These are phyloP conservation scores for Bufo bufo DNA, from an alignment of 2,113 vertebrate genomes.

Conservation along the genomic window DNA sequence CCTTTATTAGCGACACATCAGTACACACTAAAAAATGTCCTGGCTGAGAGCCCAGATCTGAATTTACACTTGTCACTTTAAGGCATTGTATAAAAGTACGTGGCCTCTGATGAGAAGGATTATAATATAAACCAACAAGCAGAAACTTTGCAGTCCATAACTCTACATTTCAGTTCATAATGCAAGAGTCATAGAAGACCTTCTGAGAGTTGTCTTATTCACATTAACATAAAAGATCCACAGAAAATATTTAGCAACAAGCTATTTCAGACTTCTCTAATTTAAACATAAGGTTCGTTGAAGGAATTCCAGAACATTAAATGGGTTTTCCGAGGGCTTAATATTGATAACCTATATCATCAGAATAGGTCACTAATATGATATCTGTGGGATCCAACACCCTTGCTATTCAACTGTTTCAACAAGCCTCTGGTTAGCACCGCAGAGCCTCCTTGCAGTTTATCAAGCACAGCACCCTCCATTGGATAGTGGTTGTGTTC, in stretches of 20 bases:
- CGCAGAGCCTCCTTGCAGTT: too few species aligned
- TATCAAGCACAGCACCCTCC: too few species aligned
- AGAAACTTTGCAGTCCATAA: background rate
- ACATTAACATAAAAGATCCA: background rate
- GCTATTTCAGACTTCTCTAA: background rate
- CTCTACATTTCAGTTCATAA: background rate
- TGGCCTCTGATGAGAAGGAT: background rate
- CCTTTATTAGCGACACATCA: slow-evolving; percentile 9
- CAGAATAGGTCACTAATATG: too few species aligned
- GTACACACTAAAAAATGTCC: background rate
- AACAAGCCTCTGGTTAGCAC: too few species aligned
- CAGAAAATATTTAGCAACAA: background rate
- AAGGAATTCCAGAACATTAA: too few species aligned
- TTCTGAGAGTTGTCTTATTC: background rate
- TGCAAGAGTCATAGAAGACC: background rate
- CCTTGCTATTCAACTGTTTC: too few species aligned
- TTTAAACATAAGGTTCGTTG: background rate
- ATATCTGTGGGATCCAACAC: too few species aligned
- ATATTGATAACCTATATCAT: too few species aligned
- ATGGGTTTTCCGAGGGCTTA: too few species aligned
- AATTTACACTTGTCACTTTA: slow-evolving; percentile 23
- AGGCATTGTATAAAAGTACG: slow-evolving; percentile 9
- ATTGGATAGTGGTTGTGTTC: too few species aligned
- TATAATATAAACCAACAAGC: background rate
- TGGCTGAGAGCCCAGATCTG: slow-evolving; percentile 18